Base-by-base conservation (phyloP, 2,888 invertebrate species). In the Agelastica alni region DNA sequence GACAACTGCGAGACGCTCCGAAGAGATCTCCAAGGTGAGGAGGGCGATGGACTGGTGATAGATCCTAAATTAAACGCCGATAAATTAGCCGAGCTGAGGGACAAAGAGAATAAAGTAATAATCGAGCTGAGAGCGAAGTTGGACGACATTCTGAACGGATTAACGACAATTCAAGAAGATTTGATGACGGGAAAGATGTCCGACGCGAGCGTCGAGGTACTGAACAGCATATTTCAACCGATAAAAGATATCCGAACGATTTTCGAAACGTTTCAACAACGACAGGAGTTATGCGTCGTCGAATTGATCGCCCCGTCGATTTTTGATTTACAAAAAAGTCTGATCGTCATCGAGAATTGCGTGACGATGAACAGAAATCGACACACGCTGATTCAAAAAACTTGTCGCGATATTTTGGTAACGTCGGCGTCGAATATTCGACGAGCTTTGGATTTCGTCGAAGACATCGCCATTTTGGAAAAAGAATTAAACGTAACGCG, bases 341-440 rank as follows among this genome's bases (percentile, higher is more conserved):
- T 89, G 3, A 82, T 83, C 12, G 82, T 86, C 1, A 81, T 88
- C 28, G 84, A 87, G 71, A 85, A 85, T 70, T 87, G 88, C 67
- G 81, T 86, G 28, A 85, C 85, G 64, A 81, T 86, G 61, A 85
- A 86, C 71, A 84, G 83, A 61, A 83, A 83, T 28, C 85, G 83
- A 7, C 84, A 83, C 48, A 87, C 87, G 0, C 74, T 88, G 5
- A 85, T 87, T 1, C 86, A 86, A 68, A 81, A 83, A 67, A 86
- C 87, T 0, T 87, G 87, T 70, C 80, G 83, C 9, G 84, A 84
- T 62, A 82, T 87, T 54, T 77, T 88, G 51, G 83, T 85, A 63
- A 82, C 79, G 16, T 81, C 84, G 52, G 81, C 83, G 2, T 74
- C 77, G 37, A 79, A 83, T 58, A 75, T 87, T 59, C 79, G 83